Percentiles rank a stretch among this genome's conserved stretches.
These are phyloP conservation scores for Podarcis siculus DNA, from an alignment of 2,797 vertebrate species.

Conservation along the genomic window DNA sequence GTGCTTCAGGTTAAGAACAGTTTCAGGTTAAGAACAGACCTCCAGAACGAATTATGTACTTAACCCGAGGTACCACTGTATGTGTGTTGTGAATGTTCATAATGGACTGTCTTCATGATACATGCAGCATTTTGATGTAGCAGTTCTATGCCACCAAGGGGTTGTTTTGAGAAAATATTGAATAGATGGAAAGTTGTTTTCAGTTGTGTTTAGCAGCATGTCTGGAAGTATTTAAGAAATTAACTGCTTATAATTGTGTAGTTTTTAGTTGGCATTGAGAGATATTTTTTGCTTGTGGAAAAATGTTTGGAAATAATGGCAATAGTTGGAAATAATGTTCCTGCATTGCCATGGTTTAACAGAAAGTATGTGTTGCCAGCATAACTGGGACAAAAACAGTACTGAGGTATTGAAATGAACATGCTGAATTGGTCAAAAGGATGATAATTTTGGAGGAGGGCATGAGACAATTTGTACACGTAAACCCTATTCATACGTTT, in stretches of 20 bases:
- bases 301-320: not conserved
- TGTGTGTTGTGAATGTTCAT: conserved; percentile 10
- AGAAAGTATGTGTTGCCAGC: not conserved
- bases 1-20: no score
- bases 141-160: not conserved
- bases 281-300: no score
- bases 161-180: conserved; percentile 9
- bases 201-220: not conserved
- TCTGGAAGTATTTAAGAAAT: not conserved
- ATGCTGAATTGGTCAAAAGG: not conserved
- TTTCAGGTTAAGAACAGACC: no score
- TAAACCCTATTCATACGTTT: no score
- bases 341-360: not conserved
- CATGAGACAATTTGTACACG: not conserved
- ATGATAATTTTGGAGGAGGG: not conserved
- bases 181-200: not conserved
- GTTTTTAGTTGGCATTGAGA: not conserved
- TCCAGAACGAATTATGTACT: no score
- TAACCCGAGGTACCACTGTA: no score
- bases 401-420: not conserved
- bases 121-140: not conserved
- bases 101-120: not conserved
- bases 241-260: not conserved
- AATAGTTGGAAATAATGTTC: not conserved
- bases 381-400: not conserved